phyloP scores from a whole-genome alignment of 2,888 invertebrate species.

The Leptinotarsa rubiginosa region DNA sequence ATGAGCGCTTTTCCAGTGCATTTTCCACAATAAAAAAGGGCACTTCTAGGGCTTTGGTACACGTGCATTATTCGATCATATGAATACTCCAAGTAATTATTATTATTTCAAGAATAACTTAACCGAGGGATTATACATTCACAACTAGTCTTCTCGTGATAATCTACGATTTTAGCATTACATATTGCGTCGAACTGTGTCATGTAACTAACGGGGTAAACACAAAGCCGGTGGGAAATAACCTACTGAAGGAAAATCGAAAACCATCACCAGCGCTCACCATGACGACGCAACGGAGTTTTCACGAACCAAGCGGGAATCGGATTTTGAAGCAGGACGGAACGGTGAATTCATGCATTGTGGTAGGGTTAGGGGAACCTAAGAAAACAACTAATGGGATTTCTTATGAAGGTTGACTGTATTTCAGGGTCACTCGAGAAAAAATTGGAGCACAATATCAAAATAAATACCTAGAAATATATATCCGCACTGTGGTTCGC shows the following conservation, averaged over 20 bases:
- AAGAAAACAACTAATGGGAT: slow-evolving; percentile 1
- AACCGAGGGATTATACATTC: neutral
- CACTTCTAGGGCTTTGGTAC: slow-evolving; percentile 31
- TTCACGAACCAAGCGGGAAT: slow-evolving; percentile 42
- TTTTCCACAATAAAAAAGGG: slow-evolving; percentile 34
- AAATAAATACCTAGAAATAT: neutral
- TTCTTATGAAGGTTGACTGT: neutral
- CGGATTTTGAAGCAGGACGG: slow-evolving; percentile 44
- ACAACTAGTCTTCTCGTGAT: neutral
- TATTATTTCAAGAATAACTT: slow-evolving; percentile 8
- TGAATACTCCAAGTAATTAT: neutral
- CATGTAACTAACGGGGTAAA: slow-evolving; percentile 52
- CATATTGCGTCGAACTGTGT: slow-evolving; percentile 44
- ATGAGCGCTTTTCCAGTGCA: slow-evolving; percentile 43
- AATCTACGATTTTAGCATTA: neutral
- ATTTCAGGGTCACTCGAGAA: neutral
- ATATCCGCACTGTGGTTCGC: slow-evolving; percentile 1
- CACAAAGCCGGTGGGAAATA: slow-evolving; percentile 51
- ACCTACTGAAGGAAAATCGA: slow-evolving; percentile 60
- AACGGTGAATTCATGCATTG: slow-evolving; percentile 23
- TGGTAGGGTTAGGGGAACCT: slow-evolving; percentile 5
- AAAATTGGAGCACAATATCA: neutral
- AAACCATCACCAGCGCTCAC: slow-evolving; percentile 57
- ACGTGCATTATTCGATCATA: slow-evolving; percentile 38
- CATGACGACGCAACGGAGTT: slow-evolving; percentile 50